These are phyloP conservation scores for Sylvicola fuscatus DNA, from an alignment of 2,888 invertebrate genomes.

Conservation along the genomic window DNA sequence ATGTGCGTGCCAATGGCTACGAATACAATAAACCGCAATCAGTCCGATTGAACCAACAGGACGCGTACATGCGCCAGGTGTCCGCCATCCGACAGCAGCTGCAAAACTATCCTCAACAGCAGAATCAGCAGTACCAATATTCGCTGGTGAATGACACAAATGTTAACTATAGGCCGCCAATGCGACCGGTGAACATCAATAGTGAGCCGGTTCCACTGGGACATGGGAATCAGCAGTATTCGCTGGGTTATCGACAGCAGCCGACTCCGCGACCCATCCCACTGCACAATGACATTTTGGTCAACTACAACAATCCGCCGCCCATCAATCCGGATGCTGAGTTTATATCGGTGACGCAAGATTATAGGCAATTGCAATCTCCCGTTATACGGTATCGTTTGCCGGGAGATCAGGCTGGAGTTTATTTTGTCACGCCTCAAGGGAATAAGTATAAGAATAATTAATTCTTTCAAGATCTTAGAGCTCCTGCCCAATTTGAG, in stretches of 20 bases:
- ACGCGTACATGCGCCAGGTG: conserved; percentile 11
- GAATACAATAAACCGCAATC: background rate
- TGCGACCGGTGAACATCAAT: conserved; percentile 17
- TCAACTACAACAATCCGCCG: conserved; percentile 49
- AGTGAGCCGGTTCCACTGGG: conserved; percentile 18
- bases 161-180: conserved; percentile 47
- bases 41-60: conserved; percentile 2
- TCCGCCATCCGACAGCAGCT: conserved; percentile 9
- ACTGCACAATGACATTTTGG: conserved; percentile 42
- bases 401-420: conserved; percentile 5
- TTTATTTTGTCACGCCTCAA: conserved; percentile 6
- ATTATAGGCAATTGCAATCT: conserved; percentile 12
- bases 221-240: conserved; percentile 5
- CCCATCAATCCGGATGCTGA: conserved; percentile 48
- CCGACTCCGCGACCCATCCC: conserved; percentile 25
- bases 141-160: conserved; percentile 36
- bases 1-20: conserved; percentile 7
- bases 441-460: conserved; percentile 4
- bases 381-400: conserved; percentile 6
- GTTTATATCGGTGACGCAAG: conserved; percentile 15
- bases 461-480: too few relatives aligned
- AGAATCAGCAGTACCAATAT: conserved; percentile 25
- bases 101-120: conserved; percentile 17
- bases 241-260: conserved; percentile 24
- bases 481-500: too few relatives aligned